Percentiles rank a stretch among this genome's conserved stretches.
phyloP scores from a whole-genome alignment of 2,113 vertebrate genomes.

The Melanerpes formicivorus region DNA sequence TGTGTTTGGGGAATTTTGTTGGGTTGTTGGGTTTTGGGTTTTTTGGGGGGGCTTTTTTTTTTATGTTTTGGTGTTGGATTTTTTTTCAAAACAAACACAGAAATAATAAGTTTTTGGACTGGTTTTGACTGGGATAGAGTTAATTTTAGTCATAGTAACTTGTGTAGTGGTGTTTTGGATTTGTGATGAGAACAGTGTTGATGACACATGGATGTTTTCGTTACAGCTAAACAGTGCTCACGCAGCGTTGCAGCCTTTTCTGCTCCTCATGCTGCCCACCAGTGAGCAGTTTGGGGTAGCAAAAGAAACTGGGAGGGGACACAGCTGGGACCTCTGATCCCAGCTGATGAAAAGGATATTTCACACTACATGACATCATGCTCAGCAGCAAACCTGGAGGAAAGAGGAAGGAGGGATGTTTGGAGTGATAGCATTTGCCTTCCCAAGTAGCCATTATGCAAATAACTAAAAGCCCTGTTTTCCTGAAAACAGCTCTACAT shows the following conservation, averaged over 20 bases:
- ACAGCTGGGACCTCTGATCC: background rate
- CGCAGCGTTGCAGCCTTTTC: background rate
- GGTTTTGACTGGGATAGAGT: background rate
- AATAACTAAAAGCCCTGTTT: background rate
- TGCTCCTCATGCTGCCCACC: background rate
- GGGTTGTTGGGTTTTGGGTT: too few relatives aligned
- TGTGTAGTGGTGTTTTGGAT: background rate
- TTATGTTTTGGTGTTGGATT: too few relatives aligned
- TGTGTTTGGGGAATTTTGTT: too few relatives aligned
- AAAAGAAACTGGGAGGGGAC: background rate
- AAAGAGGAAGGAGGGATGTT: too few relatives aligned
- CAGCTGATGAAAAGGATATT: background rate
- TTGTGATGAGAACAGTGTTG: background rate
- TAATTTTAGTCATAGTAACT: background rate
- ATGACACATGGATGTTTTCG: background rate
- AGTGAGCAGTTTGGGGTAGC: rapidly evolving
- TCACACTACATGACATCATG: too few relatives aligned
- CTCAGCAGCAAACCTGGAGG: too few relatives aligned
- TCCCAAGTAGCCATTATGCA: background rate
- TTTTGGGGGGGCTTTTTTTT: too few relatives aligned
- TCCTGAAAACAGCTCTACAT: background rate
- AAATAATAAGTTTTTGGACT: background rate
- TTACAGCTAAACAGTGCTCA: background rate
- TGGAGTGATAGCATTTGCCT: background rate
- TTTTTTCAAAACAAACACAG: too few relatives aligned